Evolutionary conservation across 1,140 invertebrate genomes (phyloP).

Genomic region (Drosophila sechellia): DNA sequence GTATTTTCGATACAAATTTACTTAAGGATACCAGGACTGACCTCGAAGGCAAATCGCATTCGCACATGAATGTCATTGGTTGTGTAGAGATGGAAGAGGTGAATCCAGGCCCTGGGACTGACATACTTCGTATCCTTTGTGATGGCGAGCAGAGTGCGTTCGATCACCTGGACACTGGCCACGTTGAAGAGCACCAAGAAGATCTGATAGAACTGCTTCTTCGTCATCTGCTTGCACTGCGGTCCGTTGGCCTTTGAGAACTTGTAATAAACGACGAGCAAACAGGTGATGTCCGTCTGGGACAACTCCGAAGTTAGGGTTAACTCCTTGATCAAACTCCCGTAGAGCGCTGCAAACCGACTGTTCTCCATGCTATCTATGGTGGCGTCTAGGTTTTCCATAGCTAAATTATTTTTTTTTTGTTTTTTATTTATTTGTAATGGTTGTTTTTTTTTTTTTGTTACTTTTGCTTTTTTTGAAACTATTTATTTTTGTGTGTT

Average conservation of each 20-base stretch:
- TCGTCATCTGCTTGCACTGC: conserved; percentile 24
- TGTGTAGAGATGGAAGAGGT: conserved; percentile 31
- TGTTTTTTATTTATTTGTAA: too few species aligned
- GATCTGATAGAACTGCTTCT: conserved; percentile 36
- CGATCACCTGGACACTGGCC: conserved; percentile 24
- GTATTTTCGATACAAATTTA: not conserved
- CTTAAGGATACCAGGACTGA: not conserved
- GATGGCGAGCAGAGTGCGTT: conserved; percentile 37
- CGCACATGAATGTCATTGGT: conserved; percentile 32
- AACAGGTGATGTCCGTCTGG: conserved; percentile 31
- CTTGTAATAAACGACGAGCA: conserved; percentile 53
- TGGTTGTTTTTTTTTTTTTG: not conserved
- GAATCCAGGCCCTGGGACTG: conserved; percentile 32
- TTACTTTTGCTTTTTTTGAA: not conserved
- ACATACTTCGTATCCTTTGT: conserved; percentile 32
- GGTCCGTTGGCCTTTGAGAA: conserved; percentile 43
- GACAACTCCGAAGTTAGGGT: conserved; percentile 4
- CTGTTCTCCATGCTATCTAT: conserved; percentile 39
- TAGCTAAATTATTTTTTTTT: not conserved
- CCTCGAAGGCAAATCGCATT: conserved; percentile 48
- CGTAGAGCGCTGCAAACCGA: conserved; percentile 28
- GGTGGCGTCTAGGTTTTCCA: conserved; percentile 39
- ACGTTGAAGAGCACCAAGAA: conserved; percentile 44
- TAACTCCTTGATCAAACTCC: conserved; percentile 21
- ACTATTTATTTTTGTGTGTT: not conserved